Base-by-base conservation (phyloP, 1,140 invertebrate genomes). In the Drosophila elegans region DNA sequence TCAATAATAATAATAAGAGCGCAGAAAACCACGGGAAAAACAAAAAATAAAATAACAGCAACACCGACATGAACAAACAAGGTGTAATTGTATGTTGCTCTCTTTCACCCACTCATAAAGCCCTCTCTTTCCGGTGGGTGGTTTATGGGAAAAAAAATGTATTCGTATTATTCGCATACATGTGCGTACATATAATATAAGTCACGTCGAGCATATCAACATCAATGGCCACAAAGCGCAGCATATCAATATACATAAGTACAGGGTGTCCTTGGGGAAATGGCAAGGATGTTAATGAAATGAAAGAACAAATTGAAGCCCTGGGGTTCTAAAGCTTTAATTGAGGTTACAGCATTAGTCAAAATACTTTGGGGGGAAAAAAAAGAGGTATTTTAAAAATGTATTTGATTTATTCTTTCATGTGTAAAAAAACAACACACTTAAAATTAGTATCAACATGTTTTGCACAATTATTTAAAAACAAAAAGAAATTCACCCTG, bases 131-230 rank as follows among this genome's bases (percentile, higher is more conserved):
- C 36, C 32, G 3, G 29, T 44, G 34, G 62, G 56, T 46, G 32
- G 59, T 45, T 59, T 60, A 32, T 63, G 57, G 34, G 34, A 13
- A 7, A 53, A n/a, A 27, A 34, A 59, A 51, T 72, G 56, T 78
- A 59, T 53, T 52, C 79, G 62, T 80, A 71, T 67, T 63, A 74
- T 67, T 48, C 69, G 55, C 57, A 29, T 69, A 57, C 62, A 62
- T 68, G 63, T 76, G 46, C 68, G 53, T 67, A 55, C 38, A 54
- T 63, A 29, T 59, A 59, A 53, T 55, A 46, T 63, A 55, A 77
- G 82, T 82, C 83, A 78, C 74, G 69, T 85, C 63, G 64, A 64
- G 61, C 82, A 82, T 81, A 86, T 81, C 74, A 85, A 67, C 74
- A 85, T 63, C 78, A 82, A 85, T 71, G 60, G 63, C 64, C 55